These are phyloP conservation scores for Uria lomvia DNA, from an alignment of 2,113 vertebrate genomes.

Conservation along the genomic window DNA sequence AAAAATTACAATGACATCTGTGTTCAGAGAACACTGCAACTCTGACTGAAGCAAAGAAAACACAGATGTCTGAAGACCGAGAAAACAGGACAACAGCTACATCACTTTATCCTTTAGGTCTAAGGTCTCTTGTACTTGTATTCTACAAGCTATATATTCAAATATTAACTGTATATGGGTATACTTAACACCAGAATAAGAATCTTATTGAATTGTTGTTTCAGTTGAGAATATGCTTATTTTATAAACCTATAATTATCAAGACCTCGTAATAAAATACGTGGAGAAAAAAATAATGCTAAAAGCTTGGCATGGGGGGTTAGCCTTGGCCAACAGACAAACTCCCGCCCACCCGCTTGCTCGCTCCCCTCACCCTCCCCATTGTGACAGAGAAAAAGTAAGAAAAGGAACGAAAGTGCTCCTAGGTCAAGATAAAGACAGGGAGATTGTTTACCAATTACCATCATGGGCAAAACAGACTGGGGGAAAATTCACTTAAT, in stretches of 20 bases:
- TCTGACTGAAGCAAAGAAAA: background rate
- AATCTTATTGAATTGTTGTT: background rate
- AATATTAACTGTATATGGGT: background rate
- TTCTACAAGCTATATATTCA: background rate
- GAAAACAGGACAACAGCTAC: background rate
- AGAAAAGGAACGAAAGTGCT: background rate
- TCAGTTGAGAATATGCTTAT: background rate
- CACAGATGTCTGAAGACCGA: background rate
- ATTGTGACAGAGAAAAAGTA: background rate
- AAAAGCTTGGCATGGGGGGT: background rate
- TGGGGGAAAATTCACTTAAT: background rate
- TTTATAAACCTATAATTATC: background rate
- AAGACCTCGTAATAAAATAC: background rate
- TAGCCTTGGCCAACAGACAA: background rate
- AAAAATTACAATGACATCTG: background rate
- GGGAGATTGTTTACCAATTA: background rate
- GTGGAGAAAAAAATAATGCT: background rate
- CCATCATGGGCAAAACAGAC: background rate
- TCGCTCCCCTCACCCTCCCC: background rate
- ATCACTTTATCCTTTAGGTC: background rate
- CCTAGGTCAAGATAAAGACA: background rate
- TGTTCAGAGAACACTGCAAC: background rate
- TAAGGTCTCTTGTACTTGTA: background rate
- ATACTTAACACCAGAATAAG: background rate
- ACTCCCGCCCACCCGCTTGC: accelerated